These are phyloP conservation scores for Callosobruchus maculatus DNA, from an alignment of 2,888 invertebrate species.

Conservation along the genomic window DNA sequence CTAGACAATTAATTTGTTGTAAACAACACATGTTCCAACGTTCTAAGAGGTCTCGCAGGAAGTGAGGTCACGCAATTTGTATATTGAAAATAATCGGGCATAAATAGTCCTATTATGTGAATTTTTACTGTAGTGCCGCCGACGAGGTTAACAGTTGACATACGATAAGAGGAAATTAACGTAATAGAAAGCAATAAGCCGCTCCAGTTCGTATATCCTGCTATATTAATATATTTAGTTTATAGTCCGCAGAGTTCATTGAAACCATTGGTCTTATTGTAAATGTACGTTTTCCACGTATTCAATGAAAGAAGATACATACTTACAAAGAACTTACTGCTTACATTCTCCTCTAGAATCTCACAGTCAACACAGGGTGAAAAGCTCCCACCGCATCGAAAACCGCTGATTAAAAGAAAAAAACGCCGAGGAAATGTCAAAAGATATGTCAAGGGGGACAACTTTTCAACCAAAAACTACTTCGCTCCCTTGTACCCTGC, in stretches of 20 bases:
- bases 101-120: not conserved
- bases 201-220: not conserved
- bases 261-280: not conserved
- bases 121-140: not conserved
- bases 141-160: not conserved
- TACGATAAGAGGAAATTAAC: not conserved
- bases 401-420: no score
- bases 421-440: no score
- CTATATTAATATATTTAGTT: not conserved
- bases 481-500: no score
- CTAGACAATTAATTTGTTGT: conserved; percentile 6
- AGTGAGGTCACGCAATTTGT: conserved; percentile 10
- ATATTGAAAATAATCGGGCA: conserved; percentile 3
- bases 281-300: no score
- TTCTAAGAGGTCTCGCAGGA: conserved; percentile 6
- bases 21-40: conserved; percentile 10
- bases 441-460: no score
- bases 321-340: no score
- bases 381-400: no score
- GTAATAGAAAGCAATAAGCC: not conserved
- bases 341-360: no score
- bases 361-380: no score
- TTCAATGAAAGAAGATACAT: no score
- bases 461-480: no score
- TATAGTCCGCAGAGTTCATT: not conserved